Percentiles rank a stretch among this genome's conserved stretches.
Conservation (phyloP, 2,888 invertebrate genomes). For the Acrocera orbiculus region DNA sequence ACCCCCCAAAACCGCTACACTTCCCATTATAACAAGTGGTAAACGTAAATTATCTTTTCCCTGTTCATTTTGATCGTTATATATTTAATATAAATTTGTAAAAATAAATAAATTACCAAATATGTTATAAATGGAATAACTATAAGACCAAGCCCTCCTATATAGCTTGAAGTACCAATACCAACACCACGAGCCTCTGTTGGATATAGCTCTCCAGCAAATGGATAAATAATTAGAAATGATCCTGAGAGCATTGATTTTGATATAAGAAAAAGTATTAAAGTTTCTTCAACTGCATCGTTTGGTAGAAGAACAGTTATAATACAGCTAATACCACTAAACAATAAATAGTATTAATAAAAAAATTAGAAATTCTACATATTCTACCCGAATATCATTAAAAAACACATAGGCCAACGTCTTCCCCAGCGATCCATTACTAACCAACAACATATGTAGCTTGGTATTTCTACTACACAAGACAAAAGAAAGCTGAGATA, state of each 20-base stretch:
- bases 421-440: slow-evolving; percentile 78
- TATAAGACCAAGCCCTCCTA: slow-evolving; percentile 73
- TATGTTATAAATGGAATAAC: slow-evolving; percentile 84
- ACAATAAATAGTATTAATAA: neutral
- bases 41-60: slow-evolving; percentile 69
- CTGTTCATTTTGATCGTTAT: slow-evolving; percentile 32
- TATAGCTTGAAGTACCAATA: slow-evolving; percentile 79
- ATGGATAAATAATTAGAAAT: slow-evolving; percentile 81
- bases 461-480: slow-evolving; percentile 74
- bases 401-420: slow-evolving; percentile 71
- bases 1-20: slow-evolving; percentile 64
- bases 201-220: slow-evolving; percentile 82
- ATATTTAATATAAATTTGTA: neutral
- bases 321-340: slow-evolving; percentile 69
- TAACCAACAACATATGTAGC: slow-evolving; percentile 73
- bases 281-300: slow-evolving; percentile 55
- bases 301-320: slow-evolving; percentile 66
- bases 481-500: slow-evolving; percentile 79
- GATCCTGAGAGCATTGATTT: slow-evolving; percentile 83
- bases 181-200: slow-evolving; percentile 78
- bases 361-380: neutral
- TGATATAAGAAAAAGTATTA: slow-evolving; percentile 59
- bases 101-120: slow-evolving; percentile 39
- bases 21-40: slow-evolving; percentile 71
- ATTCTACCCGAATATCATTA: slow-evolving; percentile 68